Conservation (phyloP, 2,888 invertebrate genomes). For the Tolmerus cingulatus region DNA sequence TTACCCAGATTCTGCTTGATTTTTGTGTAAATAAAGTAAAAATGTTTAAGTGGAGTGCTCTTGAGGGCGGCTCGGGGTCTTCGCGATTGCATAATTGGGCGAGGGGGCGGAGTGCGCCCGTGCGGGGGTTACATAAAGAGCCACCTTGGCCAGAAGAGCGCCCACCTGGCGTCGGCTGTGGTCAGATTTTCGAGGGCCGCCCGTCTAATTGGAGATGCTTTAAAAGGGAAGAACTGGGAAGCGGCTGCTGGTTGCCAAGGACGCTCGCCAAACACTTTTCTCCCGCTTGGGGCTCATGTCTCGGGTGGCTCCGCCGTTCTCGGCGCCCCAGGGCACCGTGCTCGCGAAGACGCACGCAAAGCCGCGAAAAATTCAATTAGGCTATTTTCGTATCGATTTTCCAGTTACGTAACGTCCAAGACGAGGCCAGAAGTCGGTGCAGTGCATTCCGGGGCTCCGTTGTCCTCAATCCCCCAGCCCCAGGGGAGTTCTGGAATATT, state of each 20-base stretch:
- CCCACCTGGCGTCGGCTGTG: background rate
- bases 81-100: background rate
- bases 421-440: background rate
- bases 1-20: background rate
- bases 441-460: background rate
- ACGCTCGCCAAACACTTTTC: background rate
- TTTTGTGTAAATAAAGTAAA: background rate
- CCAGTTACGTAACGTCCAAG: background rate
- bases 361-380: background rate
- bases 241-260: background rate
- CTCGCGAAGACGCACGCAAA: background rate
- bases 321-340: background rate
- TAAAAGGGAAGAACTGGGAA: background rate
- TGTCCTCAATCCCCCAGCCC: background rate
- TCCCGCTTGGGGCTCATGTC: background rate
- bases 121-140: slow-evolving; percentile 11
- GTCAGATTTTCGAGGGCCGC: background rate
- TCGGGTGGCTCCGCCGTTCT: background rate
- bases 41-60: background rate
- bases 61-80: background rate
- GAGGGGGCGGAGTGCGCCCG: background rate
- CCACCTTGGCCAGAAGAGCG: background rate
- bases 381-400: background rate
- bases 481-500: background rate
- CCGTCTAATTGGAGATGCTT: background rate